Evolutionary conservation across 2,113 vertebrate genomes (phyloP), one percentile per base, ranked within the genome.

Genomic region (Phalacrocorax aristotelis): DNA sequence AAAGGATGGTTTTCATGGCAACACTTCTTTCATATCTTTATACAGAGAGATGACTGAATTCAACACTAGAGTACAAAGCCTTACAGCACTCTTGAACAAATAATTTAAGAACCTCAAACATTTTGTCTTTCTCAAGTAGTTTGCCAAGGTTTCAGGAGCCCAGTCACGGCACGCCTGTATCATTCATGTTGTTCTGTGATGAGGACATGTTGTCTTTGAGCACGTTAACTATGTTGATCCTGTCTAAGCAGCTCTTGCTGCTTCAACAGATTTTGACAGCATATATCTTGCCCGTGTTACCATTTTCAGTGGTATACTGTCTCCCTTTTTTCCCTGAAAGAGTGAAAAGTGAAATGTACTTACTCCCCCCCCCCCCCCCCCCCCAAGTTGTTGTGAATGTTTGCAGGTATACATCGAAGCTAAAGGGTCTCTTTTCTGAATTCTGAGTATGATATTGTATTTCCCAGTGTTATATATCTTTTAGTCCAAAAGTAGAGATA

Each of bases 1-100:
- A 58, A 36, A 92, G 90, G 68, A 16, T 46, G 83, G 91, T 94
- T 95, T 95, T 92, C 95, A 95, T 96, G 93, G 91, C 92, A 97
- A 94, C 91, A 27, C 81, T 36, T 65, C n/a, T 29, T 68, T 79
- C 68, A 0, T 61, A 1, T 18, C 89, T 64, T 36, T 7, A 1
- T 42, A 6, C 44, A 16, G 61, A 58, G 40, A 49, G 60, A 60
- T 14, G 82, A 15, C 21, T 15, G 61, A 26, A 8, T 27, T 30
- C 66, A 70, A 65, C 82, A 11, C n/a, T 9, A 0, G 44, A 3
- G 27, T 40, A 7, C 23, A 40, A 49, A 84, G 79, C 80, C 75
- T 64, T 58, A 9, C 88, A 54, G 93, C 25, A 1, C 74, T 68
- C 77, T 51, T 5, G 2, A 36, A 36, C 75, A 81, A 64, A 29